These are phyloP conservation scores for Sula dactylatra DNA, from an alignment of 2,113 vertebrate genomes.

Conservation along the genomic window DNA sequence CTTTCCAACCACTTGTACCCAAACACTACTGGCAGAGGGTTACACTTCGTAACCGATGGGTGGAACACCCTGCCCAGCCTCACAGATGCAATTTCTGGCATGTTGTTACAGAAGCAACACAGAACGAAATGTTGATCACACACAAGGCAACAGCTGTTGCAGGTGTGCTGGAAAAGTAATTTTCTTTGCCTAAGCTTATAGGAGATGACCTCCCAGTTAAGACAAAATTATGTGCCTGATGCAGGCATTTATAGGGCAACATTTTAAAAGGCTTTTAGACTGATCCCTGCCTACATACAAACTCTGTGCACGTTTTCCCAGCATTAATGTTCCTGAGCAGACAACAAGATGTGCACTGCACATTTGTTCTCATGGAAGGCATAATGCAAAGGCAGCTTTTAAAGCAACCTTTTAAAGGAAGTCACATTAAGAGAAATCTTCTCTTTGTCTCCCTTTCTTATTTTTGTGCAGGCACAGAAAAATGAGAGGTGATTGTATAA, in stretches of 20 bases:
- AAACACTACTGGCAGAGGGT: background rate
- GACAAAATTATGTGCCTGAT: background rate
- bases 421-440: background rate
- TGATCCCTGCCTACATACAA: background rate
- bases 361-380: background rate
- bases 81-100: background rate
- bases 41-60: background rate
- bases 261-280: background rate
- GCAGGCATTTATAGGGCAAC: background rate
- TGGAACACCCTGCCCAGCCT: background rate
- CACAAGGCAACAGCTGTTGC: background rate
- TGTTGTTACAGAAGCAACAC: background rate
- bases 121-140: background rate
- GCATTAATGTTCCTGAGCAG: background rate
- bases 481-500: background rate
- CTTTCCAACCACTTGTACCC: background rate
- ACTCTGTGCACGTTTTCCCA: background rate
- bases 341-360: background rate
- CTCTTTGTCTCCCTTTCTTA: background rate
- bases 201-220: background rate
- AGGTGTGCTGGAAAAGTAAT: background rate
- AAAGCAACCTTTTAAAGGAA: background rate
- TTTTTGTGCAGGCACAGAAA: background rate
- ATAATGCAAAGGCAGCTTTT: background rate
- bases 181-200: background rate